A percentile compares a stretch with the other conserved stretches of the same genome.
phyloP scores from a whole-genome alignment of 2,888 invertebrate species.

The Dendrolimus pini region DNA sequence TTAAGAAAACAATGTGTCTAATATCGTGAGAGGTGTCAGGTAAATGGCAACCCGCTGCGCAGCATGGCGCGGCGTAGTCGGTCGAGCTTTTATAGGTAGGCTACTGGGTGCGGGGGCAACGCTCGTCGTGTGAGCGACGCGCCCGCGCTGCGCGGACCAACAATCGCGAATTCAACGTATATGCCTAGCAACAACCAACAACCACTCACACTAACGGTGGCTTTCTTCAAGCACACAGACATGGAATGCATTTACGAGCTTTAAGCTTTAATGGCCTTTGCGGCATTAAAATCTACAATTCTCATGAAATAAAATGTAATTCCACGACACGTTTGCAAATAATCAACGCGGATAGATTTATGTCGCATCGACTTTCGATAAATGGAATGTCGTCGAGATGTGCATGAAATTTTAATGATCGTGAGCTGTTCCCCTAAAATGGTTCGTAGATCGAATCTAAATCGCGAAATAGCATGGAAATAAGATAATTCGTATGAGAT shows the following conservation, averaged over 20 bases:
- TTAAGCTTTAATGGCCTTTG: constrained; percentile 42
- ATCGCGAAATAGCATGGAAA: constrained; percentile 51
- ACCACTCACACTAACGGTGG: constrained; percentile 53
- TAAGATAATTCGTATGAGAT: constrained; percentile 55
- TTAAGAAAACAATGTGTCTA: constrained; percentile 34
- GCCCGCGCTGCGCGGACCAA: constrained; percentile 40
- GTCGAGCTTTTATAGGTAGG: constrained; percentile 16
- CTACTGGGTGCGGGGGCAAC: constrained; percentile 54
- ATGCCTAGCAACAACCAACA: constrained; percentile 60
- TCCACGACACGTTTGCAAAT: constrained; percentile 18
- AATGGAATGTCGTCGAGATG: constrained; percentile 28
- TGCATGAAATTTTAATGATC: constrained; percentile 35
- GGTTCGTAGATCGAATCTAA: constrained; percentile 42
- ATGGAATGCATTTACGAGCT: constrained; percentile 41
- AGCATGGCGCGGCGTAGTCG: constrained; percentile 10
- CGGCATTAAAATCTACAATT: constrained; percentile 37
- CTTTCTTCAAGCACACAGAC: constrained; percentile 50
- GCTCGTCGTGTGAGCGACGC: constrained; percentile 72
- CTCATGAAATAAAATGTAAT: constrained; percentile 26
- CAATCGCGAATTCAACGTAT: constrained; percentile 69
- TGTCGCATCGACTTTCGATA: constrained; percentile 24
- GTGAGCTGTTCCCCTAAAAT: constrained; percentile 21
- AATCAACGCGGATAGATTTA: constrained; percentile 25
- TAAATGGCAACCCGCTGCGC: constrained; percentile 25
- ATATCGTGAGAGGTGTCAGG: constrained; percentile 40